Base-by-base conservation (phyloP, 1,140 invertebrate genomes). In the Drosophila saltans region DNA sequence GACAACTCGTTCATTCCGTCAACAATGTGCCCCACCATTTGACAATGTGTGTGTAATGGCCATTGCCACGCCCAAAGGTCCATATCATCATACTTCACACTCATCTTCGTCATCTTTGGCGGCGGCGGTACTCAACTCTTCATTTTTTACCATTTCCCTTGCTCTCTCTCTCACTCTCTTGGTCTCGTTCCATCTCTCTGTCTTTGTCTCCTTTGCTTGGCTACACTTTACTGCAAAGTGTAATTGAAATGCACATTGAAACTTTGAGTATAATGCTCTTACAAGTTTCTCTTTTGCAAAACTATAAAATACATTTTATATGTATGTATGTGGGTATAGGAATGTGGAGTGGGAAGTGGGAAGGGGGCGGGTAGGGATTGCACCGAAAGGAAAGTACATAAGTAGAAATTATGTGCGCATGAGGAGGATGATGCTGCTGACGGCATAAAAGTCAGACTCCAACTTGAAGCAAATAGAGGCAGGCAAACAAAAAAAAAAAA, bases 241-340 rank as follows among this genome's bases (percentile, higher is more conserved):
- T 80, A 80, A 80, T 80, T 80, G 78, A 80, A 78, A 78, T 80
- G 66, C 78, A 80, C 78, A 80, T 78, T 80, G 75, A 80, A 80
- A 80, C 78, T 80, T 80, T 80, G 75, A 80, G 78, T 68, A 78
- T 78, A 80, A 80, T 80, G 78, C 78, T 74, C 78, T 80, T 80
- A 80, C 75, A 80, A 75, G 57, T 80, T 80, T 67, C 58, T 70
- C 57, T 75, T 80, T 72, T 52, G 61, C 56, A 78, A 71, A 78
- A 80, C 78, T 80, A 78, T 80, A 78, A 80, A 80, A 78, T 80
- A 78, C 75, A 78, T 80, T 78, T 80, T 78, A 78, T 80, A 80
- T 75, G 58, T 41, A 55, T 59, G 10, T 41, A 41, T 10, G 40
- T 30, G 28, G 28, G 28, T 16, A 16, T 16, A 16, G 16, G 16